Conservation (phyloP, 2,113 vertebrate genomes). For the Platichthys flesus region DNA sequence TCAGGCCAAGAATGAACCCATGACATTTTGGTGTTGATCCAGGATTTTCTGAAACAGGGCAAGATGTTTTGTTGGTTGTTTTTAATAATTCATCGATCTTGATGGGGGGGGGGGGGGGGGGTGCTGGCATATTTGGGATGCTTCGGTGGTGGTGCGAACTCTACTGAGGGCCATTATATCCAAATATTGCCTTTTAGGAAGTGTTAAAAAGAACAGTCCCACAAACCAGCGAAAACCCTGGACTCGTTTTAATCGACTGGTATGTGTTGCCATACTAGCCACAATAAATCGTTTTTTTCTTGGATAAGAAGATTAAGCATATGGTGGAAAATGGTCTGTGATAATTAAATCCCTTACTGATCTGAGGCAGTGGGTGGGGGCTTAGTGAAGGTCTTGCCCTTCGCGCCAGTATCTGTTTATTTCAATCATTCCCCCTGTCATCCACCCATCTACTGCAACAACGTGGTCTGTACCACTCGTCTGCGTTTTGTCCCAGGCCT, state of each 20-base stretch:
- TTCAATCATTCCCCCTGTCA: neutral
- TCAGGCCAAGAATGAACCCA: too few relatives aligned
- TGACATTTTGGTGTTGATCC: too few relatives aligned
- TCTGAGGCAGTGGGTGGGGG: neutral
- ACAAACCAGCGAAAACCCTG: neutral
- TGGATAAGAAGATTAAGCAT: constrained; percentile 67
- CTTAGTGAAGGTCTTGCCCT: constrained; percentile 28
- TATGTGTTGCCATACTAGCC: neutral
- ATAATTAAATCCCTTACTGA: constrained; percentile 45
- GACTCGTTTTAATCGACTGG: neutral
- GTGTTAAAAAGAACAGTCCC: neutral
- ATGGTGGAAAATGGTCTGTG: constrained; percentile 50
- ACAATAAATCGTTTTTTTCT: constrained; percentile 21
- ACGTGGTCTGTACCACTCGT: neutral
- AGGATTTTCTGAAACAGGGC: too few relatives aligned
- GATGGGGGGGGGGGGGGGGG: too few relatives aligned
- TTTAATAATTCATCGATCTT: too few relatives aligned
- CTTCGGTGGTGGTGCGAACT: too few relatives aligned
- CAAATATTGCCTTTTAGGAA: neutral
- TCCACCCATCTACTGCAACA: neutral
- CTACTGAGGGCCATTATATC: neutral
- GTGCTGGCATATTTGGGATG: too few relatives aligned
- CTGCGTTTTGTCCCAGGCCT: neutral
- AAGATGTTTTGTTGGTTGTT: too few relatives aligned
- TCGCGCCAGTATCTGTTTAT: constrained; percentile 46